phyloP scores from a whole-genome alignment of 2,797 vertebrate genomes.

The Phaenicophaeus curvirostris region DNA sequence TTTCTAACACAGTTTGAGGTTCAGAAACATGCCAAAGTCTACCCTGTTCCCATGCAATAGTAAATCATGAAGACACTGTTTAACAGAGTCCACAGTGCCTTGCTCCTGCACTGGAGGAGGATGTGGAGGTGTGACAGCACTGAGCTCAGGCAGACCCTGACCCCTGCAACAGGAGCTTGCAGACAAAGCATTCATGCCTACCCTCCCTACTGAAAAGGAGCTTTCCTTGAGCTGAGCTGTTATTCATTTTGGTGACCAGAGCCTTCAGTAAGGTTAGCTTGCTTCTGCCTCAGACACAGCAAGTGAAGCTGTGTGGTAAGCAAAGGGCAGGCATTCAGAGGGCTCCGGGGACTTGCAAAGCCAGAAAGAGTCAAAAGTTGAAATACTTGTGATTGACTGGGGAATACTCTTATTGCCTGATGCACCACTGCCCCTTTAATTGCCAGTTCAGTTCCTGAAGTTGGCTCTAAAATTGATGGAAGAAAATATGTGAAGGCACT shows the following conservation, averaged over 20 bases:
- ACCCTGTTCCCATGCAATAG: not conserved
- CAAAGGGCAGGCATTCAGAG: not conserved
- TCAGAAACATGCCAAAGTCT: not conserved
- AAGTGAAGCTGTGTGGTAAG: not conserved
- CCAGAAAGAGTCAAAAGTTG: constrained; percentile 14
- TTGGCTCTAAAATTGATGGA: not conserved
- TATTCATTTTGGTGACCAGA: not conserved
- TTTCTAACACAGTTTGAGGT: not conserved
- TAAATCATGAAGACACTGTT: not conserved
- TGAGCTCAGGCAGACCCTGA: not conserved
- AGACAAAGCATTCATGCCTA: not conserved
- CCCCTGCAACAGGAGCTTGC: not conserved
- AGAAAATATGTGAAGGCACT: not conserved
- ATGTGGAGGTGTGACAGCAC: not conserved
- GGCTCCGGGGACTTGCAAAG: not conserved
- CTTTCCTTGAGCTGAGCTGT: not conserved
- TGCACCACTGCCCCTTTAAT: not conserved
- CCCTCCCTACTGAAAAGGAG: not conserved
- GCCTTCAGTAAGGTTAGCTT: not conserved
- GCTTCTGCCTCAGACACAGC: not conserved
- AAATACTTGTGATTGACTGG: not conserved
- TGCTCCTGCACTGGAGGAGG: not conserved
- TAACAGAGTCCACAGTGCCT: not conserved
- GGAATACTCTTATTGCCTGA: not conserved
- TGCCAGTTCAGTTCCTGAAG: not conserved